Conservation (phyloP, 2,888 invertebrate genomes). For the Polylopha cassiicola region DNA sequence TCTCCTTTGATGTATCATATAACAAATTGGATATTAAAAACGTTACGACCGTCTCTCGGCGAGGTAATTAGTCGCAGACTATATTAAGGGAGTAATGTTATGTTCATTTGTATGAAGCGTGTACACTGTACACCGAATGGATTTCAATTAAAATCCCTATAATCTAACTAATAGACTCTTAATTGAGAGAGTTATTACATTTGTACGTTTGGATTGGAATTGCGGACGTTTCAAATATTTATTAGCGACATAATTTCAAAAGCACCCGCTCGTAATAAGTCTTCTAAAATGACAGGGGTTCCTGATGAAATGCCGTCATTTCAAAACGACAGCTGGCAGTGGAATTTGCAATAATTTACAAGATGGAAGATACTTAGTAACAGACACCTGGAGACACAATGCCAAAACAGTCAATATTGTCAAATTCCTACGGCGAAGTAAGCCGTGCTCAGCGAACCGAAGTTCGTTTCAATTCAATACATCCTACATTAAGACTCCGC, state of each 20-base stretch:
- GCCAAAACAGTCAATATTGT: conserved; percentile 7
- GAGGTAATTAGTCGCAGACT: neutral
- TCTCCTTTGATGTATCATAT: conserved; percentile 20
- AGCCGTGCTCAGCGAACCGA: conserved; percentile 16
- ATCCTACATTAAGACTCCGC: conserved; percentile 23
- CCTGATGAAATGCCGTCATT: conserved; percentile 5
- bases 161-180: conserved; percentile 16
- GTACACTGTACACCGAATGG: too few species aligned
- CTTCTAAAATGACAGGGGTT: neutral
- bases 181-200: conserved; percentile 11
- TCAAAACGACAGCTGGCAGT: neutral
- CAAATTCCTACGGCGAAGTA: conserved; percentile 9
- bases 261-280: conserved; percentile 1
- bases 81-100: too few species aligned
- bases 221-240: conserved; percentile 11
- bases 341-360: neutral
- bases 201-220: conserved; percentile 13
- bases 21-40: conserved; percentile 16
- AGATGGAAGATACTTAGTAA: neutral
- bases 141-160: too few species aligned
- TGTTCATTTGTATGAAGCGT: too few species aligned
- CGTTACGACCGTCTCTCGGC: conserved; percentile 7
- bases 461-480: conserved; percentile 17
- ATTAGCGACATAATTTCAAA: conserved; percentile 6
- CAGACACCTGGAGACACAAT: neutral